A percentile compares a stretch with the other conserved stretches of the same genome.
These are phyloP conservation scores for Menura novaehollandiae DNA, from an alignment of 2,113 vertebrate genomes.

Conservation along the genomic window DNA sequence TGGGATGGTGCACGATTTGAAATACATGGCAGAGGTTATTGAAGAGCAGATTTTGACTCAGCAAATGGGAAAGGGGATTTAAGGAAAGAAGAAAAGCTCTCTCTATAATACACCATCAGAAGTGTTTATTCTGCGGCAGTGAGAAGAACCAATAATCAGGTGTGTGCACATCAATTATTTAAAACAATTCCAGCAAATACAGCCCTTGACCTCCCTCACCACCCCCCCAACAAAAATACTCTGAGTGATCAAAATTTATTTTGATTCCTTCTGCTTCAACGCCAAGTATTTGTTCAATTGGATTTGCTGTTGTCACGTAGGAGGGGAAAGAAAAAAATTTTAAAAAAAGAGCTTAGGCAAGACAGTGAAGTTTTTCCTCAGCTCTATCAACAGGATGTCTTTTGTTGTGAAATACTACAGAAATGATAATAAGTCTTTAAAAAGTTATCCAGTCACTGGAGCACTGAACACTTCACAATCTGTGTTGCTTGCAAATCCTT, in stretches of 20 bases:
- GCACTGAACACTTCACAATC: neutral
- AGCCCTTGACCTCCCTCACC: neutral
- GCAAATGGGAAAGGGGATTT: neutral
- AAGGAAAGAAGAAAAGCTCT: neutral
- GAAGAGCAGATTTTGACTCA: neutral
- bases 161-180: conserved; percentile 3
- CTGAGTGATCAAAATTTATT: neutral
- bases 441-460: conserved; percentile 15
- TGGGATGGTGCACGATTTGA: neutral
- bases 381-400: neutral
- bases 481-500: neutral
- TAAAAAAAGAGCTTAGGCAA: neutral
- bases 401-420: neutral
- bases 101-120: neutral
- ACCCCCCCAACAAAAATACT: neutral
- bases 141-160: neutral
- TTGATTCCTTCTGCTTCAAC: conserved; percentile 7
- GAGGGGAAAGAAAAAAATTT: neutral
- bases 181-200: conserved; percentile 49
- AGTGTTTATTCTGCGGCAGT: conserved; percentile 56
- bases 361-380: neutral
- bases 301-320: neutral
- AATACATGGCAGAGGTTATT: neutral
- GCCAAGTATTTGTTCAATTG: neutral
- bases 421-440: neutral